Base-by-base conservation (phyloP, 1,140 invertebrate species). In the Drosophila pseudoananassae region DNA sequence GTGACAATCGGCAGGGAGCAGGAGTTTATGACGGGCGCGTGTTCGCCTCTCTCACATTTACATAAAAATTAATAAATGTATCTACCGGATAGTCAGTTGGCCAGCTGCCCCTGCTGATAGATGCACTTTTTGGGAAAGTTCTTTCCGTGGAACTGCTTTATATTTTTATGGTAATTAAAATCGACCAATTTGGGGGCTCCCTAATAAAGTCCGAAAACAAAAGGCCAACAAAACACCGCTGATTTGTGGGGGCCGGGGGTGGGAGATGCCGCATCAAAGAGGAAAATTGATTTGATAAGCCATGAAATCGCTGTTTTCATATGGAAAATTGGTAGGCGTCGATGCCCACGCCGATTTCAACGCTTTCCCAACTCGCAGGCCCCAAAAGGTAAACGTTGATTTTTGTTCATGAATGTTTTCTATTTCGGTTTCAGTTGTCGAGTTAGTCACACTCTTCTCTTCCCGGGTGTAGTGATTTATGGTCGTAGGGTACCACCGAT, bases 21-120 rank as follows among this genome's bases (percentile, higher is more conserved):
- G 25, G 25, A 27, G 78, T 85, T 87, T 87, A 87, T 82, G 82
- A 82, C 46, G 38, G 58, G 51, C 82, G 83, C 83, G 82, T 85
- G 81, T 81, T 81, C 40, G 58, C 46, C 57, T 50, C 20, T 29
- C 29, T n/a, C 27, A 15, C 77, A 87, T 80, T 85, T 66, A 69
- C 68, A 81, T 60, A 68, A 68, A 68, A 82, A 78, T 87, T 76
- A 85, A 85, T 85, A 85, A 87, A 81, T 83, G 59, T 83, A 87
- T 87, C 66, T 85, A 74, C 61, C 71, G 70, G 61, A 76, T 64
- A 45, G 64, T 63, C 7, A 33, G 31, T 40, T 20, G 31, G 46
- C 27, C 51, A 75, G 72, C 75, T 60, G 74, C 5, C 25, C 25
- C 5, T 5, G 4, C 63, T 50, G 58, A 54, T 69, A 61, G 71